These are phyloP conservation scores for Planococcus citri DNA, from an alignment of 1,140 invertebrate species.

Conservation along the genomic window DNA sequence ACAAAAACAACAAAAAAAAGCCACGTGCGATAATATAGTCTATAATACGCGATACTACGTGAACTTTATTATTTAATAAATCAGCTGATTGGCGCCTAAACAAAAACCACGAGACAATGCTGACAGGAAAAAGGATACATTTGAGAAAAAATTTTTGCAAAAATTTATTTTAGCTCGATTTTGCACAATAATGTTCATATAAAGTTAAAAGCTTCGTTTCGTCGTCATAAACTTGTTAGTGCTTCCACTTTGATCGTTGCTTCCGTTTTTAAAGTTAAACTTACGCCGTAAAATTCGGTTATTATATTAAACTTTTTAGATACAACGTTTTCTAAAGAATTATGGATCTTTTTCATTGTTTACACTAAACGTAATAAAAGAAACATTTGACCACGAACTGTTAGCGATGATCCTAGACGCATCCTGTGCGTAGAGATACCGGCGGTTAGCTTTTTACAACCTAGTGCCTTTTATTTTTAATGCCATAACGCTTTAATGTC, in stretches of 20 bases:
- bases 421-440: not conserved
- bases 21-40: not conserved
- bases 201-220: not conserved
- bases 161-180: no score
- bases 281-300: not conserved
- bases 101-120: not conserved
- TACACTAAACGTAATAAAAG: not conserved
- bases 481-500: no score
- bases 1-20: not conserved
- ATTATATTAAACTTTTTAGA: not conserved
- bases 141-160: not conserved
- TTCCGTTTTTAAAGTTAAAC: not conserved
- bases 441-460: not conserved
- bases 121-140: not conserved
- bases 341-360: conserved; percentile 7
- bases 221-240: conserved; percentile 2
- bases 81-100: not conserved
- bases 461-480: not conserved
- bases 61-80: conserved; percentile 5
- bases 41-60: not conserved
- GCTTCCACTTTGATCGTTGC: not conserved
- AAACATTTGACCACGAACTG: not conserved
- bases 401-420: no score
- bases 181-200: no score
- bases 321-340: not conserved